Conservation (phyloP, 2,113 vertebrate species). For the Mustela nigripes region DNA sequence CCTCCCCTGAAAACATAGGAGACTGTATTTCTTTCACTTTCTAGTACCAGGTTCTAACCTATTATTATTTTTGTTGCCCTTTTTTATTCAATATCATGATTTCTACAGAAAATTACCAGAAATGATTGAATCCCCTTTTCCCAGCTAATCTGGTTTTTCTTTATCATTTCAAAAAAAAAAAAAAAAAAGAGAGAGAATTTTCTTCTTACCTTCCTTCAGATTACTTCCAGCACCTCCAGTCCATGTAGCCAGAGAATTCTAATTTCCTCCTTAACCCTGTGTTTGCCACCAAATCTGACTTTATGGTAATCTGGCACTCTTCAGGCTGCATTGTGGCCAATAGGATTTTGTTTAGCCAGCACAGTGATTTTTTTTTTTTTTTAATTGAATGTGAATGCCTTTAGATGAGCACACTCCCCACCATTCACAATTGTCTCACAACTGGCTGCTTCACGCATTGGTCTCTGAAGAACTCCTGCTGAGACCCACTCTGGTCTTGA, state of each 20-base stretch:
- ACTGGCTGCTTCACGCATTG: background rate
- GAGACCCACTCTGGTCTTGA: background rate
- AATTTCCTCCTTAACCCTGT: background rate
- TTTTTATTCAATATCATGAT: background rate
- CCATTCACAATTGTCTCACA: background rate
- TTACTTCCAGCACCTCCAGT: background rate
- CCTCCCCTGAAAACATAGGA: background rate
- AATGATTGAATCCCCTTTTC: background rate
- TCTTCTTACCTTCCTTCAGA: background rate
- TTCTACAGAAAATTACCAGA: background rate
- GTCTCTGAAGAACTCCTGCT: background rate
- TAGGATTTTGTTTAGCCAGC: background rate
- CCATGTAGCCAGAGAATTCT: background rate
- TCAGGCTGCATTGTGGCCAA: background rate
- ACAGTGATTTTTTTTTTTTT: background rate
- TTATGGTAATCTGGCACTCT: background rate
- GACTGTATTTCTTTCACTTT: background rate
- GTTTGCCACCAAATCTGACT: background rate
- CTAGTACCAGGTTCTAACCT: background rate
- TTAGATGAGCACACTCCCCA: background rate
- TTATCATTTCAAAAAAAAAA: background rate
- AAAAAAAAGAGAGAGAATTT: background rate
- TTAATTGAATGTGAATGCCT: conserved; percentile 22
- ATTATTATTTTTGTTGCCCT: background rate
- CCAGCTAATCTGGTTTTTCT: background rate